phyloP scores from a whole-genome alignment of 1,140 invertebrate species.

The Protaetia brevitarsis region DNA sequence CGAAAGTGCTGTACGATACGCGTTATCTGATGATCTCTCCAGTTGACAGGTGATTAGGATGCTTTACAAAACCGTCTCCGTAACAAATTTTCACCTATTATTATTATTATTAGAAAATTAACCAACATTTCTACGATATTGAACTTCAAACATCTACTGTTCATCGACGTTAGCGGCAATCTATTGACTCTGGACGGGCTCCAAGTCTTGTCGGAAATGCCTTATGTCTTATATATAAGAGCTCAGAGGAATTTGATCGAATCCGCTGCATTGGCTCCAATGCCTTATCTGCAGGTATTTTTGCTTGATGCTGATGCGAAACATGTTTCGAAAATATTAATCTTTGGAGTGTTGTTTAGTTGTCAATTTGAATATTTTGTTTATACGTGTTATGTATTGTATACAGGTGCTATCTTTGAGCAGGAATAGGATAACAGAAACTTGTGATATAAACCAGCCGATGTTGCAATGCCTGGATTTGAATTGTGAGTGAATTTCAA shows the following conservation, averaged over 20 bases:
- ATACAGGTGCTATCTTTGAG: slow-evolving; percentile 51
- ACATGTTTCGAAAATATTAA: no score
- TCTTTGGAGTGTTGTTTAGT: not conserved
- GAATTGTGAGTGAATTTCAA: slow-evolving; percentile 46
- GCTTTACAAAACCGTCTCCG: not conserved
- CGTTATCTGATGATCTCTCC: slow-evolving; percentile 45
- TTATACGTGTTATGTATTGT: no score
- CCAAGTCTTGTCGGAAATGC: slow-evolving; percentile 51
- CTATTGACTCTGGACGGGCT: slow-evolving; percentile 49
- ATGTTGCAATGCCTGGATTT: slow-evolving; percentile 53
- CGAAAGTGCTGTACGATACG: slow-evolving; percentile 44
- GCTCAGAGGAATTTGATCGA: slow-evolving; percentile 52
- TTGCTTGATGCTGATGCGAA: no score
- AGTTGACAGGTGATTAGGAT: slow-evolving; percentile 29
- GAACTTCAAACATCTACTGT: slow-evolving; percentile 54
- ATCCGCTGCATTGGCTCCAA: slow-evolving; percentile 49
- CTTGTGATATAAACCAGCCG: slow-evolving; percentile 53
- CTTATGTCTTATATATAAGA: slow-evolving; percentile 52
- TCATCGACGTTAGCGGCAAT: slow-evolving; percentile 55
- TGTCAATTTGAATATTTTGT: not conserved
- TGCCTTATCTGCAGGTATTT: slow-evolving; percentile 54
- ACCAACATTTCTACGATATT: slow-evolving; percentile 51
- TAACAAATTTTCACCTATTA: no score
- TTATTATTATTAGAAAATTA: slow-evolving; percentile 50
- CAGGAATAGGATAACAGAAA: slow-evolving; percentile 50